Conservation (phyloP, 2,113 vertebrate species). For the Glareola pratincola region DNA sequence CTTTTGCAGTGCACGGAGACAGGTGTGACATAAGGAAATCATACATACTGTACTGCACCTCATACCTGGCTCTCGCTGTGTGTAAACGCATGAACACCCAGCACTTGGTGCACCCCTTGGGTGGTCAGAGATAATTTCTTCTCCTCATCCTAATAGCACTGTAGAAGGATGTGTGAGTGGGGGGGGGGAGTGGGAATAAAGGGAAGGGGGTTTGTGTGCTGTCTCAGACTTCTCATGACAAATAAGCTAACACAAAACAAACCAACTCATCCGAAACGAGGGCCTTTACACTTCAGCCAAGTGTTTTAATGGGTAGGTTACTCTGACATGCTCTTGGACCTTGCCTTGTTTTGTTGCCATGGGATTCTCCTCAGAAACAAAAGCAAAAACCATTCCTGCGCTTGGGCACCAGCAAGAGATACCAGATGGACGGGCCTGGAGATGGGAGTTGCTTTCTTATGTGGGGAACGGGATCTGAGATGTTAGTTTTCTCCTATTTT, state of each 20-base stretch:
- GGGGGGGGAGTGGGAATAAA: not conserved
- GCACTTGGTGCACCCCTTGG: too few relatives aligned
- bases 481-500: not conserved
- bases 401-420: not conserved
- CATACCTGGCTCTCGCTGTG: not conserved
- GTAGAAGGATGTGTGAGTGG: not conserved
- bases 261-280: not conserved
- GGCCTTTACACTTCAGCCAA: not conserved
- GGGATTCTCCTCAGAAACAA: not conserved
- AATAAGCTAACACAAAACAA: not conserved
- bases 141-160: fast-evolving
- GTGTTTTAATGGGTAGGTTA: not conserved
- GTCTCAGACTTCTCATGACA: not conserved
- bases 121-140: not conserved
- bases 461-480: not conserved
- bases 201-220: not conserved
- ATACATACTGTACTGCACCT: not conserved
- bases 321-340: not conserved
- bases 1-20: not conserved
- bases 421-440: not conserved
- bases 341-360: not conserved
- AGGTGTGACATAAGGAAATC: not conserved
- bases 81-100: not conserved
- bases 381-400: not conserved
- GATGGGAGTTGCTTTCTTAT: not conserved